Evolutionary conservation across 1,140 invertebrate genomes (phyloP).

Genomic region (Formica exsecta): DNA sequence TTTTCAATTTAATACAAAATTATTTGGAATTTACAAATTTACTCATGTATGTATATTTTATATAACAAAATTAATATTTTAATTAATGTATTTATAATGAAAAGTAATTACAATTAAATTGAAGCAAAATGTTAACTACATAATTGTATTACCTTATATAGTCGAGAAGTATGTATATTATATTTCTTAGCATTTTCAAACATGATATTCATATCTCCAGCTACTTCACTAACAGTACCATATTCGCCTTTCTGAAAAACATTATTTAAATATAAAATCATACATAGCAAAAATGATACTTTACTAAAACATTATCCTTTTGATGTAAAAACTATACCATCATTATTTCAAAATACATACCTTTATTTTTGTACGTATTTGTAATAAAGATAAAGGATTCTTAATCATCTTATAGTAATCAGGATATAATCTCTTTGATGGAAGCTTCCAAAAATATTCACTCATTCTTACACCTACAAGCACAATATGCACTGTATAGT

Average conservation of each 20-base stretch:
- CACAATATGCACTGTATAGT: not conserved
- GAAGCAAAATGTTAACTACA: slow-evolving; percentile 40
- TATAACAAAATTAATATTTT: slow-evolving; percentile 76
- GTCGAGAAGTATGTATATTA: slow-evolving; percentile 94
- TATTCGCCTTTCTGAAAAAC: slow-evolving; percentile 91
- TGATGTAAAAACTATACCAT: slow-evolving; percentile 36
- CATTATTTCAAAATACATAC: slow-evolving; percentile 80
- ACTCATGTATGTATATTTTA: slow-evolving; percentile 69
- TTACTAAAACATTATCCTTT: slow-evolving; percentile 17
- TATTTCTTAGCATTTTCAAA: slow-evolving; percentile 99
- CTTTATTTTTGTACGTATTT: slow-evolving; percentile 97
- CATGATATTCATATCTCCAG: slow-evolving; percentile 98
- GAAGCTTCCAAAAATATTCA: slow-evolving; percentile 97
- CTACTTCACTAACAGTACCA: slow-evolving; percentile 94
- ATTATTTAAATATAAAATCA: slow-evolving; percentile 11
- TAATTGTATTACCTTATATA: slow-evolving; percentile 91
- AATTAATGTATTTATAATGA: slow-evolving; percentile 15
- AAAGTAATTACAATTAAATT: slow-evolving; percentile 19
- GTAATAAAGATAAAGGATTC: slow-evolving; percentile 96
- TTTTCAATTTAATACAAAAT: not conserved
- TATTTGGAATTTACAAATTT: not conserved
- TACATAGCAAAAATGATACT: not conserved
- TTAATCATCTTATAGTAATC: slow-evolving; percentile 99
- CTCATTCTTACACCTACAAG: slow-evolving; percentile 90
- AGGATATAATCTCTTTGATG: slow-evolving; percentile 95